Evolutionary conservation across 1,140 invertebrate genomes (phyloP), one percentile per base, ranked within the genome.

Genomic region (Thaumetopoea pityocampa): DNA sequence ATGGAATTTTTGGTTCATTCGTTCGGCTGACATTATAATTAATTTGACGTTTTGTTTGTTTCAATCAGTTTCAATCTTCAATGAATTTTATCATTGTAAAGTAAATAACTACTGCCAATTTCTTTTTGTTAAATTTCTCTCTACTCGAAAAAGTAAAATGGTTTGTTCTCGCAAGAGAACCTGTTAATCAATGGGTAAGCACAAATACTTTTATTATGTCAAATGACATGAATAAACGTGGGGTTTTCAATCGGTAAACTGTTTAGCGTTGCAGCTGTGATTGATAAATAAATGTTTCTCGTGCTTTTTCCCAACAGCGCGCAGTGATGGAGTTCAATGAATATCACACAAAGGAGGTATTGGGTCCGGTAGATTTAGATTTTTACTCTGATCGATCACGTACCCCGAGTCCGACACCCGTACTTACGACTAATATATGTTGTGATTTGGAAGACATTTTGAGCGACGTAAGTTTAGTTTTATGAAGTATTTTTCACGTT

Each of bases 241-340:
- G 49, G 45, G 51, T 52, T 60, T 59, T 55, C 30, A 52, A 57
- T 37, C 24, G n/a, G 24, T 14, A 37, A 48, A 24, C 42, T 26
- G 40, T 44, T 41, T 53, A 40, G 45, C 33, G 48, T 57, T 28
- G 38, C 49, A 46, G 54, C 35, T 38, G 54, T 69, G 51, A 58
- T 58, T 69, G 54, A 62, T 53, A 56, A 57, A 47, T 60, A 52
- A 42, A 62, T 56, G 29, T 37, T 46, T 47, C 49, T 28, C 47
- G 38, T 65, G 50, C 23, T 51, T 70, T 74, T 69, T 67, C 47
- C 55, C 59, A 59, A 69, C 65, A 79, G 74, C 71, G 63, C 59
- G 56, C 57, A 76, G 77, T 83, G 64, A 84, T 84, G 80, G 80
- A 84, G 80, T 78, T 79, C 66, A 69, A 67, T 80, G 67, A 64